Evolutionary conservation across 2,888 invertebrate species (phyloP).

Genomic region (Drosophila percnosoma): DNA sequence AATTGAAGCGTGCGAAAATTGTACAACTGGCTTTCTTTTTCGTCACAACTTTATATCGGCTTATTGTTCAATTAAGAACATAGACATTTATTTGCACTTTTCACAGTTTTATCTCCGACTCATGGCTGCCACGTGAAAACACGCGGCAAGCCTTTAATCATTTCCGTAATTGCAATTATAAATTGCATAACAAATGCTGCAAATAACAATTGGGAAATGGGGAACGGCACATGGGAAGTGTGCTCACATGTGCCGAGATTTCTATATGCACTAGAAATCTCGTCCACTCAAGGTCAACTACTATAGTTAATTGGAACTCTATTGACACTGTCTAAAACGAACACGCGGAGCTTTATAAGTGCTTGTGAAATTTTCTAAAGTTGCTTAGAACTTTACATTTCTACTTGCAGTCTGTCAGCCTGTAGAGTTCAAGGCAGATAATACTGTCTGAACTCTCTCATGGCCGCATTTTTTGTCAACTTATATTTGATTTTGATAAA

Average conservation of each 20-base stretch:
- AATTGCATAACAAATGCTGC: slow-evolving; percentile 30
- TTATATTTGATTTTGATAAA: slow-evolving; percentile 29
- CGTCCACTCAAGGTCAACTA: slow-evolving; percentile 30
- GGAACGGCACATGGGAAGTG: neutral
- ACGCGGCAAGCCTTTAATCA: slow-evolving; percentile 34
- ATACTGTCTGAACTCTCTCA: slow-evolving; percentile 38
- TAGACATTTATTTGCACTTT: slow-evolving; percentile 48
- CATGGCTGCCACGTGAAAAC: slow-evolving; percentile 32
- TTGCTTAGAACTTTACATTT: neutral
- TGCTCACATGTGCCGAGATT: slow-evolving; percentile 13
- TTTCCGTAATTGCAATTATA: slow-evolving; percentile 50
- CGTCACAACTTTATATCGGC: slow-evolving; percentile 34
- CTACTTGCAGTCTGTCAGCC: neutral
- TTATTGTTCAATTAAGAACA: slow-evolving; percentile 57
- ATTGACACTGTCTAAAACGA: neutral
- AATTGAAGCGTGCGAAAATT: slow-evolving; percentile 46
- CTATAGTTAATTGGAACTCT: slow-evolving; percentile 10
- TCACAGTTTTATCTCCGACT: slow-evolving; percentile 31
- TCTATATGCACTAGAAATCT: slow-evolving; percentile 17
- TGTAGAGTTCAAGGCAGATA: slow-evolving; percentile 18
- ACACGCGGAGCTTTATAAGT: neutral
- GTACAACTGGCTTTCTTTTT: slow-evolving; percentile 29
- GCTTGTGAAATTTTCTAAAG: neutral
- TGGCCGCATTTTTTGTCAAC: slow-evolving; percentile 32
- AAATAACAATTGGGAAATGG: slow-evolving; percentile 6